Percentiles rank a stretch among this genome's conserved stretches.
These are phyloP conservation scores for Mycetomoellerius zeteki DNA, from an alignment of 1,140 invertebrate genomes.

Conservation along the genomic window DNA sequence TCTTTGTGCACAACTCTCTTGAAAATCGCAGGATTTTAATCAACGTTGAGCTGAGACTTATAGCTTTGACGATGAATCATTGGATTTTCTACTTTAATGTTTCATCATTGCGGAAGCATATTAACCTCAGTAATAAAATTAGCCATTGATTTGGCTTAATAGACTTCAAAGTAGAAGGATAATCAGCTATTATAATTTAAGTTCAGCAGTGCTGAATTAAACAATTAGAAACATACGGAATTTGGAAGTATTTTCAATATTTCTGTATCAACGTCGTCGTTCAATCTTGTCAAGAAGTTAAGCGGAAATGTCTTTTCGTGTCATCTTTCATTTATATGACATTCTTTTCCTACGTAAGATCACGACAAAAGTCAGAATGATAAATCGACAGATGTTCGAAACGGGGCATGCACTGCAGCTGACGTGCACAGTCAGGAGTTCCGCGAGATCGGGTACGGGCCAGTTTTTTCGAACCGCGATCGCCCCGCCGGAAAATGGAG, in stretches of 20 bases:
- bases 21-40: constrained; percentile 20
- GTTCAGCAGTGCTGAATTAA: not conserved
- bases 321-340: constrained; percentile 21
- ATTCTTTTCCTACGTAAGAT: not conserved
- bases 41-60: not conserved
- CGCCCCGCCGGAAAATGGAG: constrained; percentile 24
- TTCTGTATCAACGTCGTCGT: not conserved
- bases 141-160: constrained; percentile 1
- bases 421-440: constrained; percentile 36
- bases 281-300: not conserved
- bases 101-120: not conserved
- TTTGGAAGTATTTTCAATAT: not conserved
- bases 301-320: not conserved
- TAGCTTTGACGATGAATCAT: constrained; percentile 1
- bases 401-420: constrained; percentile 41
- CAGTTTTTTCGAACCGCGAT: constrained; percentile 32
- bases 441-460: not conserved
- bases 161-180: not conserved
- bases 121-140: not conserved
- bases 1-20: constrained; percentile 18
- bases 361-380: constrained; percentile 29
- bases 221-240: not conserved
- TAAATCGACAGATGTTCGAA: constrained; percentile 51
- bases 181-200: constrained; percentile 3
- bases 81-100: constrained; percentile 21